phyloP scores from a whole-genome alignment of 1,140 invertebrate genomes.

The Brachionus sp. region DNA sequence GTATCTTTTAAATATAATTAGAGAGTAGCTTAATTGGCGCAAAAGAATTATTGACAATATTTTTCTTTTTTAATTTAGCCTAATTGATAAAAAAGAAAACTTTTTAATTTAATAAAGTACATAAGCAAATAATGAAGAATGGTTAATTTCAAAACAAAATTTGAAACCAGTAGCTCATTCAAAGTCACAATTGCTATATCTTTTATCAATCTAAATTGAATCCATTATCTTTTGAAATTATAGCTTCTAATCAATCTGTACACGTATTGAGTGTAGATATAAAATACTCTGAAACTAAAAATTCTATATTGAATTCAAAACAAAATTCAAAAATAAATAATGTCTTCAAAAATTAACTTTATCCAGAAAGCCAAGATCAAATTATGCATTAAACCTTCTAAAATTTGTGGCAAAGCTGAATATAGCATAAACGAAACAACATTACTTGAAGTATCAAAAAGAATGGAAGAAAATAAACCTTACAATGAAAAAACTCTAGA shows the following conservation, averaged over 20 bases:
- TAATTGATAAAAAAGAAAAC: background rate
- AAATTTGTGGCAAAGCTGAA: background rate
- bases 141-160: conserved; percentile 10
- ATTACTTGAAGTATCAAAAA: background rate
- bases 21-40: background rate
- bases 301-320: no score
- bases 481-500: background rate
- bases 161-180: background rate
- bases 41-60: background rate
- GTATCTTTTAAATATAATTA: background rate
- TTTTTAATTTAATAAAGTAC: conserved; percentile 35
- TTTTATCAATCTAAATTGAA: background rate
- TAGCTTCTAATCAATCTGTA: background rate
- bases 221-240: background rate
- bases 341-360: conserved; percentile 7
- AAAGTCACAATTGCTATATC: background rate
- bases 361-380: conserved; percentile 24
- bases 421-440: background rate
- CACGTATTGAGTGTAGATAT: background rate
- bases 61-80: conserved; percentile 12
- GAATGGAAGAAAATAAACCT: background rate
- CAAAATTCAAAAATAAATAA: background rate
- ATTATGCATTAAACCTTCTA: background rate
- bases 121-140: background rate
- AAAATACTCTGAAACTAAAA: background rate